Evolutionary conservation across 1,140 invertebrate species (phyloP), one percentile per base, ranked within the genome.

Genomic region (Drosophila tsacasi): DNA sequence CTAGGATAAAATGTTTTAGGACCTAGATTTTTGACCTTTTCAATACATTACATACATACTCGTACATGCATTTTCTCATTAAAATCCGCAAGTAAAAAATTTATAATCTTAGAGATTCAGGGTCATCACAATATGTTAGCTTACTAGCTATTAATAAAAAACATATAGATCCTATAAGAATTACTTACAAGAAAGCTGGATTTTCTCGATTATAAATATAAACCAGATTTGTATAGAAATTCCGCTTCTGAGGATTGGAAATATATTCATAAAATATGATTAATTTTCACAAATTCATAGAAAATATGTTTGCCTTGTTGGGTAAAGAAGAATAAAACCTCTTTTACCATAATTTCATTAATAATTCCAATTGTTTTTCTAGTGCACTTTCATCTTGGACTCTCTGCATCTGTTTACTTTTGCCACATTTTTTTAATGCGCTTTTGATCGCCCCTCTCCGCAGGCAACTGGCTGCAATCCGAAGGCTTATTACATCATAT

Each of bases 401-500:
- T 30, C 49, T 50, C 17, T 69, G 60, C 49, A 52, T 61, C 57
- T 61, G 49, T 71, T 54, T 64, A 58, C 42, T 73, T 77, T 77
- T 60, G 35, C 69, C 69, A 73, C 73, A 77, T 57, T 77, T 54
- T 49, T 55, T 87, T 80, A 83, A 89, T 89, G 84, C 76, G 60
- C 76, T 81, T 84, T 74, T 77, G 78, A 81, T 69, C 68, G 58
- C 44, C 35, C 44, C 62, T 30, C 40, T 35, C 58, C 35, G 35
- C 42, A 39, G 44, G 67, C 68, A 66, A 54, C 50, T 54, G 52
- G 44, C 49, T 59, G 8, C 54, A 55, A 55, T 55, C 54, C 32
- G 77, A 74, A 62, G 64, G 80, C 76, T 74, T 83, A 90, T 89
- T 90, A 79, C 85, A 84, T 89, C 86, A 89, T 81, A 72, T 89